These are phyloP conservation scores for Hyperoplus immaculatus DNA, from an alignment of 2,797 vertebrate species.

Conservation along the genomic window DNA sequence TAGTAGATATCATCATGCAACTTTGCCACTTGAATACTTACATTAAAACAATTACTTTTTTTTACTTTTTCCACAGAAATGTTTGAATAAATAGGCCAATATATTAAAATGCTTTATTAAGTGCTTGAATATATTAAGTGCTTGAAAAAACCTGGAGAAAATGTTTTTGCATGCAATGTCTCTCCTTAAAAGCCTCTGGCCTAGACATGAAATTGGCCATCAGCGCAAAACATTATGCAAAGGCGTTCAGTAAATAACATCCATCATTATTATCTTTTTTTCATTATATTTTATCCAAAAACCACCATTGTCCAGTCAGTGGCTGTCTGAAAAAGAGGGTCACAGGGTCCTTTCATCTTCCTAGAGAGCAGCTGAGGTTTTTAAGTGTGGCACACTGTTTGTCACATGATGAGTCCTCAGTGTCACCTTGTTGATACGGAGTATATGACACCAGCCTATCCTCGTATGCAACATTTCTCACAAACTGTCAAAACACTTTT, in stretches of 20 bases:
- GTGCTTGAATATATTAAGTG: too few species aligned
- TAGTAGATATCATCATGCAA: too few species aligned
- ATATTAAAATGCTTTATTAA: too few species aligned
- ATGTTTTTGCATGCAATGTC: too few species aligned
- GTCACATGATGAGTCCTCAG: conserved; percentile 61
- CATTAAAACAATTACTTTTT: too few species aligned
- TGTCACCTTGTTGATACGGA: conserved; percentile 56
- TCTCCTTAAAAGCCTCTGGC: too few species aligned
- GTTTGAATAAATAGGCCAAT: too few species aligned
- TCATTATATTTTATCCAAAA: not conserved
- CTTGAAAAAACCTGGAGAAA: not conserved
- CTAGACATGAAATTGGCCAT: conserved; percentile 7
- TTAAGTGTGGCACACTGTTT: conserved; percentile 48
- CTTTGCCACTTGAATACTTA: too few species aligned
- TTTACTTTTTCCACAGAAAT: too few species aligned
- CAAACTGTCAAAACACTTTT: conserved; percentile 70
- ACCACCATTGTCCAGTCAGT: conserved; percentile 7
- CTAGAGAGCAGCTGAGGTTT: conserved; percentile 14
- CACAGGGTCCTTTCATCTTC: conserved; percentile 23
- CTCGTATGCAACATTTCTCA: conserved; percentile 54
- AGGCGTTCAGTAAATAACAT: not conserved
- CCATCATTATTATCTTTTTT: not conserved
- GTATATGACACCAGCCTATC: conserved; percentile 60
- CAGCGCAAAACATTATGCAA: not conserved
- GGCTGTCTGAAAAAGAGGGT: conserved; percentile 6